Evolutionary conservation across 2,888 invertebrate genomes (phyloP), one percentile per base, ranked within the genome.

Genomic region (Drosophila macrospina): DNA sequence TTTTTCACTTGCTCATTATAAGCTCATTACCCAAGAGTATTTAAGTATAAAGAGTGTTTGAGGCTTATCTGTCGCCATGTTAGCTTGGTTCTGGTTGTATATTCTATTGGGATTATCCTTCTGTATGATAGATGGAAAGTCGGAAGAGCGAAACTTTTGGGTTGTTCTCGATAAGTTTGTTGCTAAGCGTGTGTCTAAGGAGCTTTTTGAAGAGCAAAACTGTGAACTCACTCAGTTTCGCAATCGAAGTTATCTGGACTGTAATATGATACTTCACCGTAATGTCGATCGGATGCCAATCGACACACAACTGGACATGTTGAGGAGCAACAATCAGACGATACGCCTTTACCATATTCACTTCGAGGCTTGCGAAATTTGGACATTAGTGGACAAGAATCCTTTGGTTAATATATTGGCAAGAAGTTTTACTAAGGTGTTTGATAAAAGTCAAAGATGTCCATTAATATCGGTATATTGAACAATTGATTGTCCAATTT

Each of bases 401-500:
- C 67, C 54, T 0, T 6, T 79, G 1, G 44, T 78, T 0, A 42
- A 36, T 16, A 4, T 70, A 13, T 41, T 60, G 1, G 30, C 44
- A 0, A 70, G 47, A 4, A 61, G 28, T 28, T 11, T 77, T 2
- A 61, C 16, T 0, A 41, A 34, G 5, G 51, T 61, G 3, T 37
- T 47, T 8, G 61, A 80, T 16, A 32, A 37, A 0, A 57, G 32
- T 6, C 5, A 70, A 0, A 24, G 6, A 7, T 79, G 80, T 13
- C 83, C 83, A 1, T 11, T 80, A 0, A 64, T 7, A 44, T 7
- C 51, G 63, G 83, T 79, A 36, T 41, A 69, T 57, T 39, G 0
- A 39, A 1, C 5, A 10, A 10, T 39, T 16, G 16, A 8, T 5
- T 4, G 4, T 15, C 4, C 4, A 4, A 39, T 39, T 16, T 4